Percentiles rank a stretch among this genome's conserved stretches.
Evolutionary conservation across 1,140 invertebrate genomes (phyloP).

Genomic region (Heliconius congener): DNA sequence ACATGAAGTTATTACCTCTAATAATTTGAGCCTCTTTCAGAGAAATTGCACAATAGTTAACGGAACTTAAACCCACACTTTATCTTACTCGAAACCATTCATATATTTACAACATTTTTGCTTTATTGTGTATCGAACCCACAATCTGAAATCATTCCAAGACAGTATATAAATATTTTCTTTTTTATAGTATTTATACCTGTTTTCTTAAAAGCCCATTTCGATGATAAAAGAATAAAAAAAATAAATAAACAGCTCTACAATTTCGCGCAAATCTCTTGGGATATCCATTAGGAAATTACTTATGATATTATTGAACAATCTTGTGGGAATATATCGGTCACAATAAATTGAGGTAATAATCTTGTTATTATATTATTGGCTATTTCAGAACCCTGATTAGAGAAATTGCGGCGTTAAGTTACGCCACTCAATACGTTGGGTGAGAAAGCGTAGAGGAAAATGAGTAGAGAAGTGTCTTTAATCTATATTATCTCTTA

Average conservation of each 20-base stretch:
- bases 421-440: background rate
- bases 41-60: too few relatives aligned
- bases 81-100: too few relatives aligned
- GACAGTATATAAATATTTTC: background rate
- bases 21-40: too few relatives aligned
- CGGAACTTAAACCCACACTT: too few relatives aligned
- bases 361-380: slow-evolving; percentile 17
- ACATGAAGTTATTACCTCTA: too few relatives aligned
- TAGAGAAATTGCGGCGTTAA: background rate
- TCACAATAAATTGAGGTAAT: slow-evolving; percentile 22
- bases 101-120: too few relatives aligned
- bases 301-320: slow-evolving; percentile 42
- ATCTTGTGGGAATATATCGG: slow-evolving; percentile 39
- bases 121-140: too few relatives aligned
- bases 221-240: slow-evolving; percentile 24
- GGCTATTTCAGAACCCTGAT: background rate
- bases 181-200: background rate
- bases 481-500: background rate
- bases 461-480: background rate
- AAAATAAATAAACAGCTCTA: slow-evolving; percentile 28
- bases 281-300: slow-evolving; percentile 54
- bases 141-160: too few relatives aligned
- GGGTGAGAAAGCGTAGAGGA: background rate
- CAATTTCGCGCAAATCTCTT: slow-evolving; percentile 27
- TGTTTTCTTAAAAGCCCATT: background rate